phyloP scores from a whole-genome alignment of 1,140 invertebrate genomes.

The Glossosoma conforme region DNA sequence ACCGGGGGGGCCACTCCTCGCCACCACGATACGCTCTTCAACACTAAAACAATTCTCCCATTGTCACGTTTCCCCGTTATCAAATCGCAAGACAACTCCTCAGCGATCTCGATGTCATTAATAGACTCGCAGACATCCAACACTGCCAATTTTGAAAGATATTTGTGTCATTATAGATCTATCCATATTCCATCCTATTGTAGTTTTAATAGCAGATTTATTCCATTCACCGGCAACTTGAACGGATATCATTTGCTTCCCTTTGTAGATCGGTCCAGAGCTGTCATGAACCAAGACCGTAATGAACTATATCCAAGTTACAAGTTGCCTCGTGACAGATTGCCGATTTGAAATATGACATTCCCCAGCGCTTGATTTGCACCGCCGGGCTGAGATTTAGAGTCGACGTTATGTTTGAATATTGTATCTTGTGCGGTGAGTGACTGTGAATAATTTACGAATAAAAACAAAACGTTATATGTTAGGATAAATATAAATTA shows the following conservation, averaged over 20 bases:
- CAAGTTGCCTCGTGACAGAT: not conserved
- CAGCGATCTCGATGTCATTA: too few relatives aligned
- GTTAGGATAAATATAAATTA: slow-evolving; percentile 1
- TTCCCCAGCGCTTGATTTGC: not conserved
- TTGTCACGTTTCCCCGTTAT: not conserved
- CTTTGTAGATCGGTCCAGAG: not conserved
- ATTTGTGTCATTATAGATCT: too few relatives aligned
- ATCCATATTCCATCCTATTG: too few relatives aligned
- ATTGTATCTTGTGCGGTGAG: slow-evolving; percentile 9
- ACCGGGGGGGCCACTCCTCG: slow-evolving; percentile 3
- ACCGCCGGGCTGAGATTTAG: not conserved
- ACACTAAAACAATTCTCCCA: not conserved
- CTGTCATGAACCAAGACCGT: not conserved
- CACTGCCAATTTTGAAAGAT: not conserved
- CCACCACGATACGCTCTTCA: not conserved
- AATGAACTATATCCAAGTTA: not conserved
- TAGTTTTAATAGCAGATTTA: too few relatives aligned
- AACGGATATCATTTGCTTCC: not conserved
- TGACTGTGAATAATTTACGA: too few relatives aligned
- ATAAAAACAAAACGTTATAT: too few relatives aligned
- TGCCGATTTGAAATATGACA: not conserved
- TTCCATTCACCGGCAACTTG: not conserved
- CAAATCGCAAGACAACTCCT: not conserved
- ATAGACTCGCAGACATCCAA: not conserved
- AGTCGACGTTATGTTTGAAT: slow-evolving; percentile 10